These are phyloP conservation scores for Sterrhoptilus dennistouni DNA, from an alignment of 2,113 vertebrate genomes.

Conservation along the genomic window DNA sequence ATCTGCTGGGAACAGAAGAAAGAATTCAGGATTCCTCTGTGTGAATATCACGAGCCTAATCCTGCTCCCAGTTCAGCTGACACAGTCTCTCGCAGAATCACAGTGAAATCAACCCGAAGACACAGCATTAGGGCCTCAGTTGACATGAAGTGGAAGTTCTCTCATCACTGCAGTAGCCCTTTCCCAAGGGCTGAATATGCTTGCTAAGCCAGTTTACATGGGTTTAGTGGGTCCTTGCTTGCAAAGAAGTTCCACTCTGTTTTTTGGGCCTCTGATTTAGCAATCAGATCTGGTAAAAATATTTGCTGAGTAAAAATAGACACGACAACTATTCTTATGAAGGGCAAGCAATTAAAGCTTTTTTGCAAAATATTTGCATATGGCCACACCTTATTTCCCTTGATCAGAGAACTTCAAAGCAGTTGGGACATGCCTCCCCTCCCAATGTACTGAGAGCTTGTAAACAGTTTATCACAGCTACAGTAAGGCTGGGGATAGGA, in stretches of 20 bases:
- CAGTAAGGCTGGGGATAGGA: not conserved
- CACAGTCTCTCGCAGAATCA: not conserved
- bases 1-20: not conserved
- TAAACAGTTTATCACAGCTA: not conserved
- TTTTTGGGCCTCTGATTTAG: not conserved
- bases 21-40: not conserved
- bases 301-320: slow-evolving; percentile 24
- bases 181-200: not conserved
- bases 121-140: not conserved
- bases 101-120: not conserved
- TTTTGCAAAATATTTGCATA: not conserved
- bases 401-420: not conserved
- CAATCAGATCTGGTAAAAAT: not conserved
- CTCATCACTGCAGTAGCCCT: not conserved
- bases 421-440: not conserved
- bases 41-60: not conserved
- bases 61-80: not conserved
- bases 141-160: not conserved
- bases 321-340: not conserved
- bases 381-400: not conserved
- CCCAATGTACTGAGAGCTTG: not conserved
- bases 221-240: not conserved
- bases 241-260: not conserved
- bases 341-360: not conserved
- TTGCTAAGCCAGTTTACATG: not conserved